phyloP scores from a whole-genome alignment of 2,113 vertebrate genomes.

The Microcebus tavaratra region DNA sequence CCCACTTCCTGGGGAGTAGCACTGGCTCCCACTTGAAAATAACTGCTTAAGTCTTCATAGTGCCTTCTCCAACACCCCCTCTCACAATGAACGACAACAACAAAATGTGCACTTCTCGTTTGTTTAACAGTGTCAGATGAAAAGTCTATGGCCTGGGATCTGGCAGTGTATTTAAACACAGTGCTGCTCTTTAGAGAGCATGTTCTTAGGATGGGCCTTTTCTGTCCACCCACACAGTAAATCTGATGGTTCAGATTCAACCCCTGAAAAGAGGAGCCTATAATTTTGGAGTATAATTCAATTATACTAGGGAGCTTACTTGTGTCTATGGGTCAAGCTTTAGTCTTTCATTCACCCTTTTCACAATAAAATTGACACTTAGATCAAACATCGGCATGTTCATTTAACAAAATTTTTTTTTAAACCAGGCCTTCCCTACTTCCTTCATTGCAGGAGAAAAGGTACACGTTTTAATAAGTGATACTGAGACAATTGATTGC shows the following conservation, averaged over 20 bases:
- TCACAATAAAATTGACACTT: not conserved
- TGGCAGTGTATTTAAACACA: too few species aligned
- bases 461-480: not conserved
- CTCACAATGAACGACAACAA: not conserved
- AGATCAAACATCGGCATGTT: not conserved
- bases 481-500: not conserved
- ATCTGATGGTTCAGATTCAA: not conserved
- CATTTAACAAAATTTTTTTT: not conserved
- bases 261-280: not conserved
- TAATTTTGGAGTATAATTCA: not conserved
- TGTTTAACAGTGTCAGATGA: not conserved
- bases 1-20: not conserved
- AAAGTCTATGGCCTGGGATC: not conserved
- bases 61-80: not conserved
- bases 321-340: not conserved
- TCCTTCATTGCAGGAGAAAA: not conserved
- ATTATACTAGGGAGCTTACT: not conserved
- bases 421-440: not conserved
- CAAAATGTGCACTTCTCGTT: not conserved
- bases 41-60: not conserved
- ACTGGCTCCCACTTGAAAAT: not conserved
- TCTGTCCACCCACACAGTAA: not conserved
- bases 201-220: not conserved
- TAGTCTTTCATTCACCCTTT: not conserved
- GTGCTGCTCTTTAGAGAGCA: accelerated